These are phyloP conservation scores for Rhinella marina DNA, from an alignment of 2,797 vertebrate species.

Conservation along the genomic window DNA sequence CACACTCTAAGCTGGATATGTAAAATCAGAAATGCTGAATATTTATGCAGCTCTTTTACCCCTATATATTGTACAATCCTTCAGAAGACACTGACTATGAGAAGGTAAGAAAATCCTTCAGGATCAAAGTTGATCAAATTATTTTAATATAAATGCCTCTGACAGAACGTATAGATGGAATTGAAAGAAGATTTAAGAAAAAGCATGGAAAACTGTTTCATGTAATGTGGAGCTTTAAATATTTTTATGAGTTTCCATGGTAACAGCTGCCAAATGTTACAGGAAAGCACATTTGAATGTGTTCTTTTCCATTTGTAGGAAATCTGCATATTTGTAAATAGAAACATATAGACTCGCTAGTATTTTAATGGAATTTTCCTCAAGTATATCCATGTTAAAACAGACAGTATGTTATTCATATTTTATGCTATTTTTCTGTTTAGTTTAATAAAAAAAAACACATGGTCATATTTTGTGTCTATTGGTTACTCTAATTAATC, in stretches of 20 bases:
- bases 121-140: slow-evolving; percentile 50
- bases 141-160: slow-evolving; percentile 39
- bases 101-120: slow-evolving; percentile 48
- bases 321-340: slow-evolving; percentile 22
- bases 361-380: not conserved
- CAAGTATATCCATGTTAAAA: not conserved
- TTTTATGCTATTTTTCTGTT: not conserved
- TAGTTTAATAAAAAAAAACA: not conserved
- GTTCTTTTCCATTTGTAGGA: not conserved
- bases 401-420: not conserved
- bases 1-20: not conserved
- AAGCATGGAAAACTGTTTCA: slow-evolving; percentile 27
- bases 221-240: slow-evolving; percentile 34
- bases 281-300: not conserved
- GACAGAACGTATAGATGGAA: slow-evolving; percentile 24
- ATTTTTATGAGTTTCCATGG: slow-evolving; percentile 31
- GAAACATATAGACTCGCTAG: not conserved
- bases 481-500: not conserved
- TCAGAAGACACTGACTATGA: not conserved
- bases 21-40: not conserved
- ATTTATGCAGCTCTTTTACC: not conserved
- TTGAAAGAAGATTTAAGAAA: slow-evolving; percentile 33
- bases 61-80: not conserved
- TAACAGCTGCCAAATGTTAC: not conserved
- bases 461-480: not conserved